These are phyloP conservation scores for Lithobates pipiens DNA, from an alignment of 2,797 vertebrate species.

Conservation along the genomic window DNA sequence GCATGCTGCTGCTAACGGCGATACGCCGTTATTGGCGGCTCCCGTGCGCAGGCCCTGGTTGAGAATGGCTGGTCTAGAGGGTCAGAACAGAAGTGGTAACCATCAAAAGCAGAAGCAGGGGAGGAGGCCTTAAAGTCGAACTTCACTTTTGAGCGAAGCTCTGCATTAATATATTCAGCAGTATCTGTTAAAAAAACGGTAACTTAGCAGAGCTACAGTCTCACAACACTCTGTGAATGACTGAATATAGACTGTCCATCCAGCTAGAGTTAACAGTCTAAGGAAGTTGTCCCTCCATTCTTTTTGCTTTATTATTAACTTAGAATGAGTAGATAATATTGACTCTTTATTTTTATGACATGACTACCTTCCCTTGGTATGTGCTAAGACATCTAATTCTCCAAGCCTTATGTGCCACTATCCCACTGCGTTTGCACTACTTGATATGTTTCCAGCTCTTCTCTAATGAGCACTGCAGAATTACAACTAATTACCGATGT, in stretches of 20 bases:
- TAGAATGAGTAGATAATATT: neutral
- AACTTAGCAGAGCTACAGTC: no score
- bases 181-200: no score
- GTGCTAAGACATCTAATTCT: conserved; percentile 43
- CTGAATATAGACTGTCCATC: neutral
- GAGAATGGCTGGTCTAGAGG: no score
- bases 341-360: conserved; percentile 38
- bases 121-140: no score
- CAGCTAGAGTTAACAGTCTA: neutral
- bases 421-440: conserved; percentile 70
- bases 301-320: neutral
- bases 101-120: no score
- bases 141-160: no score
- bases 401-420: conserved; percentile 53
- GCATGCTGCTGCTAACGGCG: no score
- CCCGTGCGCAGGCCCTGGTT: no score
- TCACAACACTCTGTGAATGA: no score
- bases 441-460: conserved; percentile 74
- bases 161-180: no score
- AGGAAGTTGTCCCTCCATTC: neutral
- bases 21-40: no score
- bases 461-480: conserved; percentile 85
- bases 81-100: no score
- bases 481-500: conserved; percentile 90
- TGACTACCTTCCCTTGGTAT: conserved; percentile 49